These are phyloP conservation scores for Myotis davidii DNA, from an alignment of 2,113 vertebrate species.

Conservation along the genomic window DNA sequence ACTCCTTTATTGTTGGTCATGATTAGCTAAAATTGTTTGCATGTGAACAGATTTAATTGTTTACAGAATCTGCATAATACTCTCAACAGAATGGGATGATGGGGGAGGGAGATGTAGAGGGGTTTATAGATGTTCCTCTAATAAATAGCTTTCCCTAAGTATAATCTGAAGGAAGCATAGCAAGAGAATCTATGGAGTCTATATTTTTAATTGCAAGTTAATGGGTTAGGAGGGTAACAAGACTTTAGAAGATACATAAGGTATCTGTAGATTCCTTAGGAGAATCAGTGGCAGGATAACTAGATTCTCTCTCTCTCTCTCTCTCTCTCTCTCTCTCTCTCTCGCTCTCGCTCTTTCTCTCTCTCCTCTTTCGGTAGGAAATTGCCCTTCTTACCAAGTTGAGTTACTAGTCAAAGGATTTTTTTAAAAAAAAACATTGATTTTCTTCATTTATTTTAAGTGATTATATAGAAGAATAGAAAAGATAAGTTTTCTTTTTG, in stretches of 20 bases:
- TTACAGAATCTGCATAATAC: slow-evolving; percentile 58
- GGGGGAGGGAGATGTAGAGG: neutral
- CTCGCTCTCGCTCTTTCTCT: no score
- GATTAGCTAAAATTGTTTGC: slow-evolving; percentile 69
- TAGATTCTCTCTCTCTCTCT: neutral
- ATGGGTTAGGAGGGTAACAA: neutral
- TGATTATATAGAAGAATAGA: neutral
- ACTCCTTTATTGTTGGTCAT: slow-evolving; percentile 44
- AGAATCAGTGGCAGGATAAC: neutral
- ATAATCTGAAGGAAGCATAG: slow-evolving; percentile 49
- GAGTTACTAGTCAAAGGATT: neutral
- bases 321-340: no score
- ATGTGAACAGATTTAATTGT: slow-evolving; percentile 68
- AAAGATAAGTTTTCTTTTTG: neutral
- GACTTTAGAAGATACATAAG: slow-evolving; percentile 15
- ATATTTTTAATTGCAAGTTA: slow-evolving; percentile 27
- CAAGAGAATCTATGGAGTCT: neutral
- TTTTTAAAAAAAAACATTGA: neutral
- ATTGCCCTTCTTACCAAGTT: neutral
- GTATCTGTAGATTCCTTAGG: neutral
- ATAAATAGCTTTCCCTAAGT: slow-evolving; percentile 61
- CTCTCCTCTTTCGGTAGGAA: neutral
- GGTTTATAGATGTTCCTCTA: slow-evolving; percentile 41
- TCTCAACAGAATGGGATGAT: slow-evolving; percentile 15
- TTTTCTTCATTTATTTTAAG: slow-evolving; percentile 21